Evolutionary conservation across 1,140 invertebrate species (phyloP).

Genomic region (Drosophila teissieri): DNA sequence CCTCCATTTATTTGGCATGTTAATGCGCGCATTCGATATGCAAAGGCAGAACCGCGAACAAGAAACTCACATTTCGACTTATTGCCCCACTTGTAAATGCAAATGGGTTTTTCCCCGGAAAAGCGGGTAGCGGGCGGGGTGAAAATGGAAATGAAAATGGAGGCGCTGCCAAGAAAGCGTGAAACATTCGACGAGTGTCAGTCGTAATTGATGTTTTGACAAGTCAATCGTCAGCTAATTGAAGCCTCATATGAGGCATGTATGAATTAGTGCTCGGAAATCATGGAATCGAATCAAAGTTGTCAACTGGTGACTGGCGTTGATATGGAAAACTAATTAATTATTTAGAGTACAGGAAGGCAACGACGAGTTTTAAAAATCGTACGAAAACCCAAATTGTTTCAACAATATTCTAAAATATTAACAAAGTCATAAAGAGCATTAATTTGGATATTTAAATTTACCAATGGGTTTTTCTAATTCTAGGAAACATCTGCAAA

Average conservation of each 20-base stretch:
- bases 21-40: constrained; percentile 58
- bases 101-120: constrained; percentile 53
- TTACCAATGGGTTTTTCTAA: too few species aligned
- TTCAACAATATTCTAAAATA: too few species aligned
- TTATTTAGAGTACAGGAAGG: background rate
- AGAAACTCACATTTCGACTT: constrained; percentile 60
- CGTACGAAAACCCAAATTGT: background rate
- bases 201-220: constrained; percentile 74
- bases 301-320: constrained; percentile 25
- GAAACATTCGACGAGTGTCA: constrained; percentile 52
- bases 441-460: too few species aligned
- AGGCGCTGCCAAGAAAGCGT: constrained; percentile 12
- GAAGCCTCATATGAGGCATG: constrained; percentile 8
- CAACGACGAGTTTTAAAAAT: background rate
- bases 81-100: constrained; percentile 55
- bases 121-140: background rate
- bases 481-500: background rate
- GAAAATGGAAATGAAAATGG: background rate
- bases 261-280: constrained; percentile 17
- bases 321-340: constrained; percentile 1
- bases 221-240: constrained; percentile 80
- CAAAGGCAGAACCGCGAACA: constrained; percentile 33
- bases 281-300: constrained; percentile 27
- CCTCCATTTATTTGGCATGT: constrained; percentile 65
- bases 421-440: too few species aligned